phyloP scores from a whole-genome alignment of 2,888 invertebrate species.

The Agyllia agylla region DNA sequence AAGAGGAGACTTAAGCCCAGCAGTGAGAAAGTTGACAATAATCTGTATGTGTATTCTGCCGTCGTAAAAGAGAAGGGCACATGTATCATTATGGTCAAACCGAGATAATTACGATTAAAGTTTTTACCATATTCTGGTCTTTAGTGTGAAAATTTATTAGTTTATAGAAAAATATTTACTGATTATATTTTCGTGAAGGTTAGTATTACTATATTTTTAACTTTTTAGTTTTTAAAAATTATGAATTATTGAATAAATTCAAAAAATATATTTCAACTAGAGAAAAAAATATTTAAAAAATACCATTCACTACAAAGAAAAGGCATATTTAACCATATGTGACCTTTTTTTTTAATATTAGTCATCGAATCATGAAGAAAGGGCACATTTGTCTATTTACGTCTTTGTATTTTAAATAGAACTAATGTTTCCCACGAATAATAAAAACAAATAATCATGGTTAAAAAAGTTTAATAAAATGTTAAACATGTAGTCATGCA shows the following conservation, averaged over 20 bases:
- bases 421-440: neutral
- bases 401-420: neutral
- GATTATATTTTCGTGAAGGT: slow-evolving; percentile 9
- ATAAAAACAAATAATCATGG: neutral
- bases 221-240: slow-evolving; percentile 15
- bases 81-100: neutral
- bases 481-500: neutral
- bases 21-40: too few species aligned
- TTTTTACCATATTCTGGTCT: slow-evolving; percentile 11
- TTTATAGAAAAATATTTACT: slow-evolving; percentile 5
- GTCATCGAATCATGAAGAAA: neutral
- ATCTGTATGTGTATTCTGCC: too few species aligned
- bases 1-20: too few species aligned
- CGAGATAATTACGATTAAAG: neutral
- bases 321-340: neutral
- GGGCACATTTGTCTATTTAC: neutral
- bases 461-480: neutral
- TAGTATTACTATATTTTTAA: slow-evolving; percentile 11
- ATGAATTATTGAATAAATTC: slow-evolving; percentile 8
- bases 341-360: neutral
- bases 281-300: neutral
- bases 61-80: neutral
- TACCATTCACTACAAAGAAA: neutral
- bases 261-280: neutral
- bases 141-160: neutral